Evolutionary conservation across 2,888 invertebrate genomes (phyloP).

Genomic region (Protodeltote pygarga): DNA sequence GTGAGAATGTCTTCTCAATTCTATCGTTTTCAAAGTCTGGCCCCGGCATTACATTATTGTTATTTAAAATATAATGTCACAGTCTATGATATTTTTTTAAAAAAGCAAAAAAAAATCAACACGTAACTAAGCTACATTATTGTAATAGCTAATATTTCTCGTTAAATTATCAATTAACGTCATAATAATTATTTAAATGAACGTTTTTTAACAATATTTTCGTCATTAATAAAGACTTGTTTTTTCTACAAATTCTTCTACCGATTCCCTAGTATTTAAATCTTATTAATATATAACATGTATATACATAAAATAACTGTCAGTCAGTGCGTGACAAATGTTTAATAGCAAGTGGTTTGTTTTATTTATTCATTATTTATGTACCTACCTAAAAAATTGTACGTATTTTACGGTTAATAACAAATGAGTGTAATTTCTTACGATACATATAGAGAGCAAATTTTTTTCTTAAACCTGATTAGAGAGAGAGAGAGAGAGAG

Average conservation of each 20-base stretch:
- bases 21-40: too few relatives aligned
- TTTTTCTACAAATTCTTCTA: background rate
- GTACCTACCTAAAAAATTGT: too few relatives aligned
- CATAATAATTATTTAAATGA: conserved; percentile 2
- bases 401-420: too few relatives aligned
- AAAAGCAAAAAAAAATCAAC: background rate
- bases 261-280: background rate
- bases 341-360: conserved; percentile 17
- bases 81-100: background rate
- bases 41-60: too few relatives aligned
- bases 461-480: too few relatives aligned
- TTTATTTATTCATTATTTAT: conserved; percentile 36
- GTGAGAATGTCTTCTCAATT: too few relatives aligned
- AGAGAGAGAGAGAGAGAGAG: too few relatives aligned
- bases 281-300: background rate
- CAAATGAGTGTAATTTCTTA: too few relatives aligned
- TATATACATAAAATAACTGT: conserved; percentile 8
- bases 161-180: conserved; percentile 1
- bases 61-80: too few relatives aligned
- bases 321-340: conserved; percentile 10
- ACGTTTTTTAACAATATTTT: background rate
- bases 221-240: background rate
- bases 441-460: too few relatives aligned
- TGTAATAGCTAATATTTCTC: background rate
- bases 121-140: background rate